A percentile compares a stretch with the other conserved stretches of the same genome.
phyloP scores from a whole-genome alignment of 30 jellyfish, hydroid and myxozoan species.

The Cassiopea xamachana region DNA sequence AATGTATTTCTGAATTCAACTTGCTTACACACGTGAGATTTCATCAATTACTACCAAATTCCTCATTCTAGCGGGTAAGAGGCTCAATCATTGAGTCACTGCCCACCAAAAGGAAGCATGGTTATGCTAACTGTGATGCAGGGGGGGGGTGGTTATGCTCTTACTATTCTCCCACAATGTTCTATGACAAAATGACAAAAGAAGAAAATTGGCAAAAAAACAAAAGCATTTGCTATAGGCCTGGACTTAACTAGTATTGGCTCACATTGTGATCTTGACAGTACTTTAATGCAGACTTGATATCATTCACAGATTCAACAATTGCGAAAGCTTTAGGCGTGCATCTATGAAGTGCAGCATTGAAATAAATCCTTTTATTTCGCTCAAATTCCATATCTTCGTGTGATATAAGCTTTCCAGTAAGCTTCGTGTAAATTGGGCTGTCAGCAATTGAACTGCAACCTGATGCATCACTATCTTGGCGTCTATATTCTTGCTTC shows the following conservation, averaged over 20 bases:
- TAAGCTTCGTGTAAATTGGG: constrained; percentile 29
- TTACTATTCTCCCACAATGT: too few species aligned
- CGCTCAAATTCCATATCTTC: constrained; percentile 69
- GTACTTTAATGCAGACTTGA: constrained; percentile 43
- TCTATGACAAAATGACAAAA: neutral
- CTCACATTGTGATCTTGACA: constrained; percentile 65
- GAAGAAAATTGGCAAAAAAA: neutral
- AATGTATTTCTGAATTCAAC: too few species aligned
- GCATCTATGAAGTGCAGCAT: constrained; percentile 51
- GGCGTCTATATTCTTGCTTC: constrained; percentile 10
- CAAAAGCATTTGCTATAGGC: neutral
- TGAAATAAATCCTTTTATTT: constrained; percentile 30
- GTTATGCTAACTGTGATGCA: too few species aligned
- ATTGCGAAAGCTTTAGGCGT: constrained; percentile 68
- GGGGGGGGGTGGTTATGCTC: too few species aligned
- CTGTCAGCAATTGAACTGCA: constrained; percentile 57
- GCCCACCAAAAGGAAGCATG: too few species aligned
- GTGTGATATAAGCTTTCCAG: constrained; percentile 51
- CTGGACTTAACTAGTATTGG: neutral
- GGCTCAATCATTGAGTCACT: too few species aligned
- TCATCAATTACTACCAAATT: too few species aligned
- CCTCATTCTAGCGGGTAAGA: too few species aligned
- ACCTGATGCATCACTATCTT: constrained; percentile 53
- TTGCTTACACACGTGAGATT: too few species aligned
- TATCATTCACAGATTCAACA: constrained; percentile 53